Evolutionary conservation across 2,888 invertebrate species (phyloP), one percentile per base, ranked within the genome.

Genomic region (Lasioglossum vierecki): DNA sequence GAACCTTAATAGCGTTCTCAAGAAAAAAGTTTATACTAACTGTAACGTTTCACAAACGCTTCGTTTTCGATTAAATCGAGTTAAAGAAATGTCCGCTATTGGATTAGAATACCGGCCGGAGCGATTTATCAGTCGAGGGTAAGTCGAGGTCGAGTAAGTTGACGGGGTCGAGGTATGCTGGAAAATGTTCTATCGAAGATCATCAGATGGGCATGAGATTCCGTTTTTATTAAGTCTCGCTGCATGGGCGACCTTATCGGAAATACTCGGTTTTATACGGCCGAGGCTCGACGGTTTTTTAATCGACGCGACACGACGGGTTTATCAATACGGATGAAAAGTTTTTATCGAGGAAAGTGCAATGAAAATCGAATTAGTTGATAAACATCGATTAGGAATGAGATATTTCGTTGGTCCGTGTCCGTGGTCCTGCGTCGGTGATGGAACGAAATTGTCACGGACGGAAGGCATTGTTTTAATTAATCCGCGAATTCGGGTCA

Each of bases 401-500:
- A 66, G 66, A 35, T 35, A 8, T 3, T 30, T 1, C 60, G 11
- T 53, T 53, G 53, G 9, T 22, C 49, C 18, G 49, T 6, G 49
- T 22, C 30, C 30, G 30, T 30, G 30, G 2, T 53, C 53, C 53
- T 53, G 53, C n/a, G 22, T 53, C 53, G 9, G 9, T 9, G 9
- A n/a, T 9, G 22, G 26, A 60, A 5, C 60, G 35, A 66, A 66
- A 15, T 35, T 18, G 18, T 66, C 35, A 22, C 18, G 35, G 8
- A 22, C 35, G 66, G 4, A 0, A 22, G 18, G 44, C 46, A 35
- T 41, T 68, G 35, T 72, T 79, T 39, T n/a, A 76, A 79, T 57
- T 73, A 79, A 83, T 71, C n/a, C 71, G 22, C 30, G 13, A 71
- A 35, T 60, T 49, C 41, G 39, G 26, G n/a, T 26, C 70, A 15